Conservation (phyloP, 2,888 invertebrate genomes). For the Amphipoea lucens region DNA sequence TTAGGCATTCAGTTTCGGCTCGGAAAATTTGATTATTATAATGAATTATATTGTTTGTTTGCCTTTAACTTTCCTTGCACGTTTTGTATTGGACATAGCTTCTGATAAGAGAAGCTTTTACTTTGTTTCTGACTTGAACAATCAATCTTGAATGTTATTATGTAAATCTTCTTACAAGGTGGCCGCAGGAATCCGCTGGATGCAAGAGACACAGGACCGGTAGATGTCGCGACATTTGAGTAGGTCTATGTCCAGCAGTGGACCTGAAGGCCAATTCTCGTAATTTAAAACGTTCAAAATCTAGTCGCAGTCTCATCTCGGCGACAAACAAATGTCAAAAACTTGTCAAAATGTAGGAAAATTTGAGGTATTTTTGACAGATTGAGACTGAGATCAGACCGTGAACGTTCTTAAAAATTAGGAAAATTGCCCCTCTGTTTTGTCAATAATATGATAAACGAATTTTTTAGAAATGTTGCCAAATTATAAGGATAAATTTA, state of each 20-base stretch:
- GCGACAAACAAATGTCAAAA: too few relatives aligned
- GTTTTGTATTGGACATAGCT: conserved; percentile 33
- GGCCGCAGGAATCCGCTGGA: not conserved
- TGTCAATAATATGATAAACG: too few relatives aligned
- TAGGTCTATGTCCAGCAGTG: not conserved
- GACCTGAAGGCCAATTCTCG: not conserved
- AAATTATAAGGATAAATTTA: too few relatives aligned
- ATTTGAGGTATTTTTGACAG: too few relatives aligned
- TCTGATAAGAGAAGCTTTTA: conserved; percentile 19
- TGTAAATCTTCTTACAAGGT: not conserved
- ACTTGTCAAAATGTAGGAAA: too few relatives aligned
- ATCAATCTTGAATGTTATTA: conserved; percentile 19
- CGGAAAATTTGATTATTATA: conserved; percentile 69
- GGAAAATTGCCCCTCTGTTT: too few relatives aligned
- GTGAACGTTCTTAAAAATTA: too few relatives aligned
- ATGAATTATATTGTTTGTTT: conserved; percentile 57
- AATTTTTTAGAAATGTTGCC: too few relatives aligned
- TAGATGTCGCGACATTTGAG: not conserved
- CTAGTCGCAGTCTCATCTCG: too few relatives aligned
- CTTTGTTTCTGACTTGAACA: not conserved
- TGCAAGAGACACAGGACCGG: not conserved
- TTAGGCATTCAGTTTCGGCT: conserved; percentile 70
- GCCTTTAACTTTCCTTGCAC: conserved; percentile 40
- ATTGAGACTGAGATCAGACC: too few relatives aligned
- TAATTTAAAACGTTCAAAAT: too few relatives aligned